Conservation (phyloP, 1,140 invertebrate species). For the Andrena cerasifolii region DNA sequence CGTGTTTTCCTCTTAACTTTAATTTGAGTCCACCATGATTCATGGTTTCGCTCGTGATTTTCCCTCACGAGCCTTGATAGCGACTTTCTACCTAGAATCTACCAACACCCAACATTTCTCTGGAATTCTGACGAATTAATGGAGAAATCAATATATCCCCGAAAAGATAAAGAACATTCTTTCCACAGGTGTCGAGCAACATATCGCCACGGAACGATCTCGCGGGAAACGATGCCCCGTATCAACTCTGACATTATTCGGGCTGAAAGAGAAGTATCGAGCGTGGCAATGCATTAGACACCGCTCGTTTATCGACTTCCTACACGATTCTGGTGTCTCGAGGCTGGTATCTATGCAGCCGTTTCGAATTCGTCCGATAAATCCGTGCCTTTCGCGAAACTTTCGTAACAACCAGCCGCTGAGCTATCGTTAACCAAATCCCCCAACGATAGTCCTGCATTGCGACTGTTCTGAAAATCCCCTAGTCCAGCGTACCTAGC, state of each 20-base stretch:
- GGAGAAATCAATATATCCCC: background rate
- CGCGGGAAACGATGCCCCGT: conserved; percentile 10
- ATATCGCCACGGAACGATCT: conserved; percentile 33
- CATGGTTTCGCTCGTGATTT: too few relatives aligned
- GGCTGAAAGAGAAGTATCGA: conserved; percentile 47
- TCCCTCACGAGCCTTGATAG: too few relatives aligned
- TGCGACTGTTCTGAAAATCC: background rate
- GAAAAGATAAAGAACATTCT: background rate
- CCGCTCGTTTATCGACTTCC: conserved; percentile 57
- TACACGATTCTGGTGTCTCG: conserved; percentile 13
- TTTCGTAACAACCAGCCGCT: conserved; percentile 47
- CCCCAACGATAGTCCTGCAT: conserved; percentile 11
- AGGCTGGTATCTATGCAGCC: conserved; percentile 32
- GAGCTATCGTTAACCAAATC: conserved; percentile 18
- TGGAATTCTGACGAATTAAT: background rate
- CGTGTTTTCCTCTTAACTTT: too few relatives aligned
- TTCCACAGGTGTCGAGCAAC: background rate
- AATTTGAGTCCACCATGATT: too few relatives aligned
- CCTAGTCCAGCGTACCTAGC: background rate
- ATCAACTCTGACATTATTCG: conserved; percentile 31
- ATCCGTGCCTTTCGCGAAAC: conserved; percentile 39
- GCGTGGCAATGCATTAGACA: conserved; percentile 41
- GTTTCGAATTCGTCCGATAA: conserved; percentile 49
- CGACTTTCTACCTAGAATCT: too few relatives aligned
- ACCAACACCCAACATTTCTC: too few relatives aligned